phyloP scores from a whole-genome alignment of 2,888 invertebrate species.

The Acrobasis suavella region DNA sequence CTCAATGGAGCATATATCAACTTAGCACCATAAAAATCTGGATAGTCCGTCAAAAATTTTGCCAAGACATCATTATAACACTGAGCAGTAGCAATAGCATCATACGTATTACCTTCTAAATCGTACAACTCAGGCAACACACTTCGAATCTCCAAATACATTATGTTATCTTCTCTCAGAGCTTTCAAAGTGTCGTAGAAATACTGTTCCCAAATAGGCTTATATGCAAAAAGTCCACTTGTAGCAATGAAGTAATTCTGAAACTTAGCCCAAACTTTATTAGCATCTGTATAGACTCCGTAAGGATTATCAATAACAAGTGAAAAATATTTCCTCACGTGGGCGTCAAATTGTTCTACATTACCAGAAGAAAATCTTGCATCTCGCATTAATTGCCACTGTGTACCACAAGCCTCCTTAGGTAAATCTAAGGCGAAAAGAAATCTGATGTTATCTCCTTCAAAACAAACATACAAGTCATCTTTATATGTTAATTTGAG shows the following conservation, averaged over 20 bases:
- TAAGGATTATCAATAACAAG: background rate
- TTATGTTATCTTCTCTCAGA: constrained; percentile 2
- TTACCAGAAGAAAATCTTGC: background rate
- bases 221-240: background rate
- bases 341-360: background rate
- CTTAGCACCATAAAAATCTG: background rate
- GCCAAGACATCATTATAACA: background rate
- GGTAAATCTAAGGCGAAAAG: background rate
- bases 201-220: background rate
- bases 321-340: background rate
- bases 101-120: background rate
- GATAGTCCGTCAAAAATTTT: background rate
- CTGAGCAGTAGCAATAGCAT: background rate
- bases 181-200: background rate
- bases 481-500: background rate
- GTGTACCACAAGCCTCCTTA: background rate
- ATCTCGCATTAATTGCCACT: background rate
- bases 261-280: background rate
- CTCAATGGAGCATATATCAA: background rate
- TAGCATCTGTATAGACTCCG: background rate
- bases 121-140: background rate
- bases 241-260: background rate
- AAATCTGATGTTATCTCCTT: background rate
- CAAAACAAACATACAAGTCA: background rate
- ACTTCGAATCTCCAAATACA: background rate